Conservation (phyloP, 2,113 vertebrate species). For the Cepphus grylle region DNA sequence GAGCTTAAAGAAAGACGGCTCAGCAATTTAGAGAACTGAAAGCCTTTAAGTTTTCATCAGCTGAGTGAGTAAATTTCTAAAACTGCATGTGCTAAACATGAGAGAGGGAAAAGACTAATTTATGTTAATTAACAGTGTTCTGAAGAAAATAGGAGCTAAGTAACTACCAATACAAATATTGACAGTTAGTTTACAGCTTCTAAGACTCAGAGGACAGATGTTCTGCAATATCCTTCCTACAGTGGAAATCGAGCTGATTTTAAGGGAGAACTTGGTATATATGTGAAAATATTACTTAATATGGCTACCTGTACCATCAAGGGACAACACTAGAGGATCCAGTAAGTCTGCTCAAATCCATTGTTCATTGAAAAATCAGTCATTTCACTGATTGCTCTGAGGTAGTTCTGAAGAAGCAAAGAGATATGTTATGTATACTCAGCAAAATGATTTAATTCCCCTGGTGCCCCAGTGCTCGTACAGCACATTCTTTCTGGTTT, state of each 20-base stretch:
- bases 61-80: neutral
- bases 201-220: neutral
- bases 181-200: neutral
- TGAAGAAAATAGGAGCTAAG: neutral
- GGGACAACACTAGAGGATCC: neutral
- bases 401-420: neutral
- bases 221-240: neutral
- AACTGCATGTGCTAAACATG: neutral
- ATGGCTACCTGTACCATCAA: neutral
- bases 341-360: neutral
- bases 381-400: neutral
- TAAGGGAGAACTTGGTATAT: neutral
- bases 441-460: neutral
- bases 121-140: neutral
- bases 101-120: neutral
- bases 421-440: neutral
- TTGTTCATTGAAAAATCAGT: neutral
- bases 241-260: neutral
- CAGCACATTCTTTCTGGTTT: neutral
- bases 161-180: neutral
- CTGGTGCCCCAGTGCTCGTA: accelerated
- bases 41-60: neutral
- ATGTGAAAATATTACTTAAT: neutral
- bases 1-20: neutral
- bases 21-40: neutral